phyloP scores from a whole-genome alignment of 1,140 invertebrate species.

The Drosophila prosaltans region DNA sequence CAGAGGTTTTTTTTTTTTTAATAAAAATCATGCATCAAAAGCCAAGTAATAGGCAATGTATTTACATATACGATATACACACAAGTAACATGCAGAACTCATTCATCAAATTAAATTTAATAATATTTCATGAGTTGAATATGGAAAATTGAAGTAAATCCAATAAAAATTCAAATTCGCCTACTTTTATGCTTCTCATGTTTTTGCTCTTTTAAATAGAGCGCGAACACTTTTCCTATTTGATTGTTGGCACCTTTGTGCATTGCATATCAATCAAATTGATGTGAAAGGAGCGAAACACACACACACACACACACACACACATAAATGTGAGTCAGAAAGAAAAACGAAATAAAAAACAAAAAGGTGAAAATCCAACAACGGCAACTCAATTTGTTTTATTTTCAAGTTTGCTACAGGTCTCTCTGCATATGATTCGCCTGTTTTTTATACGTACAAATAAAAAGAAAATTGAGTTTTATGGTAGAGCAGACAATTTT shows the following conservation, averaged over 20 bases:
- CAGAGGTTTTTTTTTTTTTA: neutral
- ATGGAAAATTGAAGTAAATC: conserved; percentile 7
- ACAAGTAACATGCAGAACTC: neutral
- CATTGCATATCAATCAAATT: conserved; percentile 11
- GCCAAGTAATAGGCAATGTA: neutral
- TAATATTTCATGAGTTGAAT: conserved; percentile 9
- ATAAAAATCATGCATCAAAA: conserved; percentile 1
- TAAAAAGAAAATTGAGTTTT: conserved; percentile 12
- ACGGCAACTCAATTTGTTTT: conserved; percentile 11
- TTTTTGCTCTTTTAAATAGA: conserved; percentile 7
- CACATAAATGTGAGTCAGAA: neutral
- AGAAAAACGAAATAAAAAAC: neutral
- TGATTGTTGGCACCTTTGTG: conserved; percentile 4
- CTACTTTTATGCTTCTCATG: neutral
- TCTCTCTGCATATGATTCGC: neutral
- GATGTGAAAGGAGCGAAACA: neutral
- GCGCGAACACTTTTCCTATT: conserved; percentile 1
- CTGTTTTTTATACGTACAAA: conserved; percentile 8
- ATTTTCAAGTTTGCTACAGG: neutral
- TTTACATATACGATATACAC: neutral
- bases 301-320: neutral
- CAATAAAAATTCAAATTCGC: conserved; percentile 11
- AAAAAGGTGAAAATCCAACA: neutral
- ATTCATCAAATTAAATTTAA: conserved; percentile 12
- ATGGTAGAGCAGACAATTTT: conserved; percentile 10